Conservation (phyloP, 2,113 vertebrate genomes). For the Neodontobutis hainanensis region DNA sequence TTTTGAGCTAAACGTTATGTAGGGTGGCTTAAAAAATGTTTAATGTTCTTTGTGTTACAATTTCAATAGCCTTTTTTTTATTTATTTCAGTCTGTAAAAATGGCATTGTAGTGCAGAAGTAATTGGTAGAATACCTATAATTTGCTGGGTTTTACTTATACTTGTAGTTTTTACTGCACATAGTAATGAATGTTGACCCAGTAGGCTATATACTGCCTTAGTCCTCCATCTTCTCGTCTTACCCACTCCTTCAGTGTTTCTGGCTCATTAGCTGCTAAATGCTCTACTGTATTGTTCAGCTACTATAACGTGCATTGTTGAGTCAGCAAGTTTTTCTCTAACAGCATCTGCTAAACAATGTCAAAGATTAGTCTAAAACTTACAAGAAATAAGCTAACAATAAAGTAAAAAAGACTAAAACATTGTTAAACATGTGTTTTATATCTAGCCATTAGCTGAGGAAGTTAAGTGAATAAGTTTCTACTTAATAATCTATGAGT, state of each 20-base stretch:
- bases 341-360: slow-evolving; percentile 3
- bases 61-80: too few species aligned
- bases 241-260: neutral
- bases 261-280: slow-evolving; percentile 8
- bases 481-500: neutral
- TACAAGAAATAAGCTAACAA: neutral
- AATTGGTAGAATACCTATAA: too few species aligned
- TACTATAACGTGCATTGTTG: neutral
- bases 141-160: too few species aligned
- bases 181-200: neutral
- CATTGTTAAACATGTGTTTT: neutral
- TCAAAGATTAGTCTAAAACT: slow-evolving; percentile 1
- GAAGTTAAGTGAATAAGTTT: neutral
- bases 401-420: neutral
- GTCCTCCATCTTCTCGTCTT: neutral
- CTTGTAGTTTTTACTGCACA: too few species aligned
- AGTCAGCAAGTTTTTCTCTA: neutral
- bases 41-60: too few species aligned
- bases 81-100: too few species aligned
- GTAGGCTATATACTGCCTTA: neutral
- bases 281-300: slow-evolving; percentile 3
- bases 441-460: neutral
- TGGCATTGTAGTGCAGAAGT: too few species aligned
- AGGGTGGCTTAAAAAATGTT: too few species aligned
- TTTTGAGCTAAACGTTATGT: too few species aligned